Evolutionary conservation across 2,888 invertebrate genomes (phyloP).

Genomic region (Thymelicus sylvestris): DNA sequence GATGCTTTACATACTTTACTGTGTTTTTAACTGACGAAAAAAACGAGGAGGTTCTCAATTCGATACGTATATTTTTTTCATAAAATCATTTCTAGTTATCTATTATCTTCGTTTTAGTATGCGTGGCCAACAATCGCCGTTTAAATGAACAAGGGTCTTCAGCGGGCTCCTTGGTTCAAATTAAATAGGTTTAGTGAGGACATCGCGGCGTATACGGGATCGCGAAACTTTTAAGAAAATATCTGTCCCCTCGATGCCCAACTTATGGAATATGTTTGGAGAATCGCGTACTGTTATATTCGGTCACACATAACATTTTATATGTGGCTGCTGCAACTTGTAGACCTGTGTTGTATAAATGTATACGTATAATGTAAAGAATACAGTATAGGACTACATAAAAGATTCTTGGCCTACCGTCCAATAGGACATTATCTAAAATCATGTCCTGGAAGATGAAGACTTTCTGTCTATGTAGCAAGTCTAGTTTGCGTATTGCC

Average conservation of each 20-base stretch:
- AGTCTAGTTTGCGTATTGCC: too few species aligned
- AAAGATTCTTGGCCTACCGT: too few species aligned
- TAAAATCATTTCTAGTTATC: conserved; percentile 1
- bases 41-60: too few species aligned
- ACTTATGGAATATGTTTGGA: not conserved
- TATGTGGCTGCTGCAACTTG: too few species aligned
- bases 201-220: conserved; percentile 27
- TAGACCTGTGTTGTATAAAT: too few species aligned
- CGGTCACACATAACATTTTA: too few species aligned
- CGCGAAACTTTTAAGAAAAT: conserved; percentile 2
- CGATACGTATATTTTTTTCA: too few species aligned
- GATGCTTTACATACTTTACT: too few species aligned
- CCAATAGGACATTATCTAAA: too few species aligned
- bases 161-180: conserved; percentile 66
- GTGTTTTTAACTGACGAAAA: too few species aligned
- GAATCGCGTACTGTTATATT: not conserved
- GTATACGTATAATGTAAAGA: not conserved
- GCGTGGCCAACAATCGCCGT: conserved; percentile 62
- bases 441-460: too few species aligned
- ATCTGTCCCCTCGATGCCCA: not conserved
- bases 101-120: conserved; percentile 48
- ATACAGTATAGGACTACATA: not conserved
- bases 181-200: conserved; percentile 67
- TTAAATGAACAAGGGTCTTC: conserved; percentile 68
- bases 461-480: too few species aligned